A percentile compares a stretch with the other conserved stretches of the same genome.
These are phyloP conservation scores for Sisor rabdophorus DNA, from an alignment of 2,113 vertebrate species.

Conservation along the genomic window DNA sequence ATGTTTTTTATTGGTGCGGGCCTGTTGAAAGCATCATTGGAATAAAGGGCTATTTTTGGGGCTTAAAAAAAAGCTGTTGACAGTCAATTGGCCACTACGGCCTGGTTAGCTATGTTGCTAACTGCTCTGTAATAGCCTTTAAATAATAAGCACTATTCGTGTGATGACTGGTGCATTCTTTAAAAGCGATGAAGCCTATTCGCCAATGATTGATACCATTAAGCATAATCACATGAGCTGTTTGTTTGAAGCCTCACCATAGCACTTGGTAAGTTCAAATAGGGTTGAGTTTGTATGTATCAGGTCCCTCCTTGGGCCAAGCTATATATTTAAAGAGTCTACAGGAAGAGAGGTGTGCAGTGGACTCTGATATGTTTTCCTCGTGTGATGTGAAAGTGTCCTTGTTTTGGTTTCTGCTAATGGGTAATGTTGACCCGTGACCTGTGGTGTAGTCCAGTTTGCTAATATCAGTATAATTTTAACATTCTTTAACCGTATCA, in stretches of 20 bases:
- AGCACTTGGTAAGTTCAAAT: not conserved
- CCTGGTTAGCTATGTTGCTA: constrained; percentile 21
- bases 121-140: constrained; percentile 13
- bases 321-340: not conserved
- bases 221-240: not conserved
- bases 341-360: not conserved
- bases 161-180: constrained; percentile 22
- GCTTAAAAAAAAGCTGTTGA: not conserved
- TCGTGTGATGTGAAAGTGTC: not conserved
- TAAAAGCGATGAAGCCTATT: constrained; percentile 16
- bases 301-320: not conserved
- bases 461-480: not conserved
- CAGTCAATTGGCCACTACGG: not conserved
- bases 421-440: not conserved
- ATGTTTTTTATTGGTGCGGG: not conserved
- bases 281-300: not conserved
- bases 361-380: not conserved
- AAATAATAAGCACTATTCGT: not conserved
- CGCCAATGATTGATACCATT: not conserved
- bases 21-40: not conserved
- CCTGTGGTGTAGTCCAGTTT: constrained; percentile 15
- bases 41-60: constrained; percentile 6
- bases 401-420: not conserved
- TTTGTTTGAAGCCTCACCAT: not conserved
- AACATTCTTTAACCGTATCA: not conserved